Evolutionary conservation across 2,797 vertebrate genomes (phyloP), one percentile per base, ranked within the genome.

Genomic region (Etheostoma perlongum): DNA sequence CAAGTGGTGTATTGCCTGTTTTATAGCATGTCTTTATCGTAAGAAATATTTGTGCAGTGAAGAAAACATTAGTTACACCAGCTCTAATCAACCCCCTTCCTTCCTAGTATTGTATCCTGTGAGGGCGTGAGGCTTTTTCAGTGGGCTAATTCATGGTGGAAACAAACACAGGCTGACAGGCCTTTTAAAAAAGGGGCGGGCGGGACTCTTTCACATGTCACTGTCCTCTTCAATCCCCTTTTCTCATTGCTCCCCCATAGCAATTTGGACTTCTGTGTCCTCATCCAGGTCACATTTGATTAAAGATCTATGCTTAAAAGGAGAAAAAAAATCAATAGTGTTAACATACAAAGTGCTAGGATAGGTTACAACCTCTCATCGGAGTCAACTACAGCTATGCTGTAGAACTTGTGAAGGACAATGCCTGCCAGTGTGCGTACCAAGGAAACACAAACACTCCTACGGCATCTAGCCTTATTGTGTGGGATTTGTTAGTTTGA

Each of bases 1-100:
- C 70, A 68, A 87, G 80, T 74, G 64, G 79, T 67, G 69, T 79
- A 91, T 78, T 84, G 82, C 79, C 74, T 70, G 74, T 74, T 91
- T 86, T 85, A 87, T 85, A 59, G 83, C 84, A 18, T 44, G 83
- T 86, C 82, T 91, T 91, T 93, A 89, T 92, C 71, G 53, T 55
- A 73, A 82, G 82, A 86, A 89, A 91, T 94, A 91, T 93, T 91
- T 92, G 85, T 92, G 85, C 90, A 91, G 88, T 86, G 88, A 92
- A 90, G 78, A 90, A 84, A 88, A 83, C 81, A 90, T 85, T 84
- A 86, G 85, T 86, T 40, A 85, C 68, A 86, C 77, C 83, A 83
- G 61, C 82, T 76, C 79, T 78, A 89, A 82, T 88, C 85, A 82
- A 82, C 83, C 76, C 84, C 82, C 82, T 92, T 94, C 91, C 93